Base-by-base conservation (phyloP, 2,888 invertebrate species). In the Ormyrus rosae region DNA sequence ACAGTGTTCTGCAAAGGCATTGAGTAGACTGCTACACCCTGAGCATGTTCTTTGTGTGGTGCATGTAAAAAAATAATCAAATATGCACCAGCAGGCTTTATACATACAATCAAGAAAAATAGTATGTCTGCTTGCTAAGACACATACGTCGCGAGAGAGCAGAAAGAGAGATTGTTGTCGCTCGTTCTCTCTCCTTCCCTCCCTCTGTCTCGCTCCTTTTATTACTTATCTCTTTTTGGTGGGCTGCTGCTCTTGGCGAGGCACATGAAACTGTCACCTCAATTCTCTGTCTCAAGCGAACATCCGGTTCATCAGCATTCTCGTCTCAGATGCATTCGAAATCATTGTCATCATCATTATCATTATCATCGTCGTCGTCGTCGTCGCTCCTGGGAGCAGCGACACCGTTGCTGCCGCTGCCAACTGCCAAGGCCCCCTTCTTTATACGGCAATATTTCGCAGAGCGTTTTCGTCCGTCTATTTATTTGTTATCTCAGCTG, bases 261-360 rank as follows among this genome's bases (percentile, higher is more conserved):
- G 78, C 75, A 82, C 76, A 77, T 81, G 79, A 84, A 82, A 83
- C 81, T 78, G 83, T 80, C 83, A 77, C 82, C 82, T 82, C 80
- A 83, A 64, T 63, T 48, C 65, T 48, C 64, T n/a, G 63, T 55
- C 77, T 85, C 85, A 86, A 82, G 81, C 75, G 80, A 81, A 85
- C 84, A 84, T 85, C 85, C 85, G 63, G 71, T 79, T 69, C 73
- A 19, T 19, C 19, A 19, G 2, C 19, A 19, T 19, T 19, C 19
- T 77, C 46, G 48, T 60, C 55, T 9, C 34, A 2, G n/a, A 51
- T 46, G 58, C 64, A 67, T 34, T 78, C 13, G 56, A 0, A 11
- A 65, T 19, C 19, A 19, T 19, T 19, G 19, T 19, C 19, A 19
- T 19, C 19, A 19, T 74, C 50, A 13, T 55, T 5, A 68, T 65